Evolutionary conservation across 2,888 invertebrate species (phyloP).

Genomic region (Lydus trimaculatus): DNA sequence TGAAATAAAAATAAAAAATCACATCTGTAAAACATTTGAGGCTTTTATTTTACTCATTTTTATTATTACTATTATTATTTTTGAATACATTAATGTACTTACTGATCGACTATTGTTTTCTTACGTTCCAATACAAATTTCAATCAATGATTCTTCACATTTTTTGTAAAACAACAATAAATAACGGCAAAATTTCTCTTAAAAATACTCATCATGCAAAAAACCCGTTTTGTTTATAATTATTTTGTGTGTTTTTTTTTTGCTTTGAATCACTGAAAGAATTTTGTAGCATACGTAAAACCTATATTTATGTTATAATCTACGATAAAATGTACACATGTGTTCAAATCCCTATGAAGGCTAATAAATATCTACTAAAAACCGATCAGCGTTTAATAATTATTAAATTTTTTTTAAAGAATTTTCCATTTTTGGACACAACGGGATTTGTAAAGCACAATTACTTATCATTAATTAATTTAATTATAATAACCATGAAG

Average conservation of each 20-base stretch:
- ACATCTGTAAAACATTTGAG: constrained; percentile 39
- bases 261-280: constrained; percentile 33
- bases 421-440: constrained; percentile 34
- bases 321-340: constrained; percentile 44
- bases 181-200: constrained; percentile 22
- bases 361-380: constrained; percentile 31
- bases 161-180: constrained; percentile 21
- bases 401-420: not conserved
- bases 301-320: constrained; percentile 36
- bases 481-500: constrained; percentile 36
- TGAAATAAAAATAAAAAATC: constrained; percentile 27
- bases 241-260: too few relatives aligned
- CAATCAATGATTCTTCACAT: constrained; percentile 5
- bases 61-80: constrained; percentile 8
- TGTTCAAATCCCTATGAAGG: constrained; percentile 39
- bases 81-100: constrained; percentile 36
- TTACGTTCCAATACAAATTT: constrained; percentile 30
- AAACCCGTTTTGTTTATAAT: constrained; percentile 11
- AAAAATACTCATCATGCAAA: constrained; percentile 20
- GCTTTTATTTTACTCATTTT: not conserved
- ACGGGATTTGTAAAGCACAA: constrained; percentile 43
- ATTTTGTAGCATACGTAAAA: constrained; percentile 38
- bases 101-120: constrained; percentile 37
- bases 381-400: constrained; percentile 38
- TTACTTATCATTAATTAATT: constrained; percentile 36